Evolutionary conservation across 1,140 invertebrate species (phyloP), one percentile per base, ranked within the genome.

Genomic region (Colletes gigas): DNA sequence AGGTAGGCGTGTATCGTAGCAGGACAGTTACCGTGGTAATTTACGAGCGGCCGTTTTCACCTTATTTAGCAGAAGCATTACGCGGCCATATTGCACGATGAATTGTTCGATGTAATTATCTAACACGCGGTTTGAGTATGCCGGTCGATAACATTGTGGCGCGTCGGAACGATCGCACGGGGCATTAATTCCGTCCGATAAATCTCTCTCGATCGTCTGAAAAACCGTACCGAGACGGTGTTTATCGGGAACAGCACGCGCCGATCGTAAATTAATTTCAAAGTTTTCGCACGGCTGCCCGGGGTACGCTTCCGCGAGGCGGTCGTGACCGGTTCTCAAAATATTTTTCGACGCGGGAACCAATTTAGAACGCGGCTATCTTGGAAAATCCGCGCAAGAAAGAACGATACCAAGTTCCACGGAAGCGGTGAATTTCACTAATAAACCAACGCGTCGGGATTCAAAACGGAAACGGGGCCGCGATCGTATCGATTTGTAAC

Each of bases 241-340:
- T 47, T 83, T 86, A 82, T 73, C 79, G 77, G 79, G 75, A 85
- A 78, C 69, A 88, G 88, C 89, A 89, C 89, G 89, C 83, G 89
- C 85, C 88, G 80, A 86, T 89, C 88, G 89, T 90, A 90, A 89
- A 89, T 90, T 89, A 86, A 89, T 89, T 86, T 81, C 85, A 85
- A 85, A 89, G 85, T 87, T 89, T 89, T 88, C 89, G 81, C 84
- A 59, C 78, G 68, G 73, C 60, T 17, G 47, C 17, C 62, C 30
- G 63, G 72, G 21, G 63, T 30, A n/a, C 59, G 59, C 54, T 66
- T 52, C 55, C 63, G 79, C 70, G 73, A 70, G 39, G 74, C 83
- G 59, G 66, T 72, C 71, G 78, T 50, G 78, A 85, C 57, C 78
- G 73, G 84, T 83, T 85, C 78, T 83, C 50, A 47, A 72, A 55